Evolutionary conservation across 1,140 invertebrate genomes (phyloP).

Genomic region (Odontomachus brunneus): DNA sequence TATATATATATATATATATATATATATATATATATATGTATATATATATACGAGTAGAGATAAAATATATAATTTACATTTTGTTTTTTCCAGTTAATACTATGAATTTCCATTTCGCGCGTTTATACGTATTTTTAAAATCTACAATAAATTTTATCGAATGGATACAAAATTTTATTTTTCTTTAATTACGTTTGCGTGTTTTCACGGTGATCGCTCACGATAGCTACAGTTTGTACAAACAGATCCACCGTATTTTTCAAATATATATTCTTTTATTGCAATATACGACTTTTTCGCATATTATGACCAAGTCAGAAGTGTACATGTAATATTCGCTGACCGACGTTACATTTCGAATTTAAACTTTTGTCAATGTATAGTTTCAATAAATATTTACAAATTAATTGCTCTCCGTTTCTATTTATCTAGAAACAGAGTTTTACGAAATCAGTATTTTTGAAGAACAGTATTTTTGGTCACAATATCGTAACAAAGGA

Average conservation of each 20-base stretch:
- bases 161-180: constrained; percentile 79
- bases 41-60: constrained; percentile 80
- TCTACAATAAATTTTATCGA: constrained; percentile 76
- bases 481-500: constrained; percentile 56
- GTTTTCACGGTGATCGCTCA: constrained; percentile 76
- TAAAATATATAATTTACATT: constrained; percentile 85
- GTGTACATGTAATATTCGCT: constrained; percentile 1
- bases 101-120: constrained; percentile 68
- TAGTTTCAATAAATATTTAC: constrained; percentile 17
- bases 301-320: constrained; percentile 39
- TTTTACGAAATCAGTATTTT: neutral
- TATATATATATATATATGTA: too few species aligned
- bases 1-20: too few species aligned
- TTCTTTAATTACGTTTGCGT: constrained; percentile 75
- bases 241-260: constrained; percentile 18
- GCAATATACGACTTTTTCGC: constrained; percentile 43
- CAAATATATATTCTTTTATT: constrained; percentile 47
- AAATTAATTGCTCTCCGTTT: constrained; percentile 1
- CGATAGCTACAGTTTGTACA: constrained; percentile 44
- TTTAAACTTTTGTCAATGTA: neutral
- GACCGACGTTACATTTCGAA: constrained; percentile 10
- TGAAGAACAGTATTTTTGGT: constrained; percentile 9
- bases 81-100: constrained; percentile 68
- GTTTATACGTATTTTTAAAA: constrained; percentile 66
- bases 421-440: neutral